These are phyloP conservation scores for Sus cebifrons DNA, from an alignment of 2,797 vertebrate species.

Conservation along the genomic window DNA sequence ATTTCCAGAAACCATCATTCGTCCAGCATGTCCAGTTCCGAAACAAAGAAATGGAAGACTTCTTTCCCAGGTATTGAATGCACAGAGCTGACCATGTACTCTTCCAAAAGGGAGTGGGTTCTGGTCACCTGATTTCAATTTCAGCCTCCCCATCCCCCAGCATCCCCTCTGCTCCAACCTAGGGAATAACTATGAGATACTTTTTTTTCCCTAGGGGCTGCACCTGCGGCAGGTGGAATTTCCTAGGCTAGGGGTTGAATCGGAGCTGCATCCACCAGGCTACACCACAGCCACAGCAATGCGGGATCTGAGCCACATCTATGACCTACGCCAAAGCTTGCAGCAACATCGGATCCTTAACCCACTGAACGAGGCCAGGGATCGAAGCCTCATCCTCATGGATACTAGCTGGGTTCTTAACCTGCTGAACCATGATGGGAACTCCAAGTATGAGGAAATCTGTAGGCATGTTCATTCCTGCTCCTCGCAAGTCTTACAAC, in stretches of 20 bases:
- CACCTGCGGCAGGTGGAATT: too few species aligned
- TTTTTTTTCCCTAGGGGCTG: too few species aligned
- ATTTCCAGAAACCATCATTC: background rate
- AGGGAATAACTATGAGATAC: background rate
- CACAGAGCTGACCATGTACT: background rate
- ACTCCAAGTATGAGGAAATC: background rate
- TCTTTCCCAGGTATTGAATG: background rate
- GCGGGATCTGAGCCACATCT: too few species aligned
- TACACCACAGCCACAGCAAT: too few species aligned
- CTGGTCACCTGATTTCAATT: background rate
- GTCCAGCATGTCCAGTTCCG: background rate
- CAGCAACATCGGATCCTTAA: too few species aligned
- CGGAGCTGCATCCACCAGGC: too few species aligned
- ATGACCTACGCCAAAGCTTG: too few species aligned
- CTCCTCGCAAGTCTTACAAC: background rate
- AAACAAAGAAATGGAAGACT: background rate
- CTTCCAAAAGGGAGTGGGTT: background rate
- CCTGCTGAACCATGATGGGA: too few species aligned
- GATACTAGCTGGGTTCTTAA: too few species aligned
- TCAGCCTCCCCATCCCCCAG: background rate
- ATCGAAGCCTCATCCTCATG: too few species aligned
- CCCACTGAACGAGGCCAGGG: too few species aligned
- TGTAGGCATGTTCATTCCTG: background rate
- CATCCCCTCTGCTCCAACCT: background rate
- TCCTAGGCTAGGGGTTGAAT: too few species aligned